Evolutionary conservation across 2,888 invertebrate genomes (phyloP).

Genomic region (Epinotia bilunana): DNA sequence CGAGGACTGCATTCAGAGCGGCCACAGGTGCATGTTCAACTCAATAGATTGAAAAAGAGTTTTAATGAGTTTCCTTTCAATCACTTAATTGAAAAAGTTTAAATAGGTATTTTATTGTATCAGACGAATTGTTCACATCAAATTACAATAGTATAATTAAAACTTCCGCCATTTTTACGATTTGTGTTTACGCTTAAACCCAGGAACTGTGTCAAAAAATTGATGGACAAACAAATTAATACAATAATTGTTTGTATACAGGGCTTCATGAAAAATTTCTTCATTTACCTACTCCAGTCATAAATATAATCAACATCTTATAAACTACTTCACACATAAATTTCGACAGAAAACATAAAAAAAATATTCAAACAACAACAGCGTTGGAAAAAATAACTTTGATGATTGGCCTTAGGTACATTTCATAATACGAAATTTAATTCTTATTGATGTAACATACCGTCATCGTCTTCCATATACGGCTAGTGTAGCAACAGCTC

Average conservation of each 20-base stretch:
- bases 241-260: background rate
- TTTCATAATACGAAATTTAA: slow-evolving; percentile 22
- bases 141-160: background rate
- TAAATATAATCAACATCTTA: too few relatives aligned
- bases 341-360: background rate
- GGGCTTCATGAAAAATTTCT: too few relatives aligned
- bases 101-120: background rate
- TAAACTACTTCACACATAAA: background rate
- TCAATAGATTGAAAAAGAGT: slow-evolving; percentile 31
- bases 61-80: slow-evolving; percentile 26
- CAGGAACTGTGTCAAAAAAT: background rate
- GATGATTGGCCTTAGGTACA: slow-evolving; percentile 9
- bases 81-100: background rate
- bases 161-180: too few relatives aligned
- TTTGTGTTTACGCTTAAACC: too few relatives aligned
- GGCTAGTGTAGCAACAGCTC: slow-evolving; percentile 32
- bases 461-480: slow-evolving; percentile 25
- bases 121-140: background rate
- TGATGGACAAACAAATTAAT: background rate
- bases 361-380: background rate
- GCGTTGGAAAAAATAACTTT: background rate
- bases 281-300: too few relatives aligned
- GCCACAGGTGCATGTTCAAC: slow-evolving; percentile 26
- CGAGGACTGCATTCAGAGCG: slow-evolving; percentile 17
- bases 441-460: slow-evolving; percentile 30